phyloP scores from a whole-genome alignment of 2,113 vertebrate genomes.

The Tamias sibiricus region DNA sequence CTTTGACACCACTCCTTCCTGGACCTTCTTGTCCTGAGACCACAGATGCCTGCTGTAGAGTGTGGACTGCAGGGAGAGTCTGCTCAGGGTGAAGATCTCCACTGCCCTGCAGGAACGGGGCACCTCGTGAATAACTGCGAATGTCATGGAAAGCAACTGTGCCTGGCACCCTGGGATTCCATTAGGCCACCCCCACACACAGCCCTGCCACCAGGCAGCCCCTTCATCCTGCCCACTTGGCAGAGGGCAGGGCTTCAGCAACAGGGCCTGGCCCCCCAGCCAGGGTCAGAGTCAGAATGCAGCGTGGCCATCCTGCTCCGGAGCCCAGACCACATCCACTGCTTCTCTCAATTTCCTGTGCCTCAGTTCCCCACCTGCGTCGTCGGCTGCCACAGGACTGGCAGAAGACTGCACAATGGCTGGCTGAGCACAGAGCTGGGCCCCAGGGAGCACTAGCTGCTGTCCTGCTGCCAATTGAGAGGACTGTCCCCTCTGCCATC shows the following conservation, averaged over 20 bases:
- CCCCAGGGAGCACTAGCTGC: not conserved
- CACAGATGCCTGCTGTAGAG: too few relatives aligned
- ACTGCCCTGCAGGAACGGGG: too few relatives aligned
- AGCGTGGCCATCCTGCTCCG: rapidly evolving
- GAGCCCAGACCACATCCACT: rapidly evolving
- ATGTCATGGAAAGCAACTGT: too few relatives aligned
- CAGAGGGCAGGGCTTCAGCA: not conserved
- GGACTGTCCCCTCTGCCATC: not conserved
- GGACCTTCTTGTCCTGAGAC: not conserved
- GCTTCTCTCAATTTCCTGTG: not conserved
- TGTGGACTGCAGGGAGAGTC: too few relatives aligned
- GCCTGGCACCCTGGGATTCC: not conserved
- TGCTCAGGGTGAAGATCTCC: not conserved
- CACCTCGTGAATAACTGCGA: not conserved
- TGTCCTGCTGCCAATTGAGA: not conserved
- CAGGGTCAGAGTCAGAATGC: not conserved
- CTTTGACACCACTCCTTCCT: not conserved
- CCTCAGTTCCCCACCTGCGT: not conserved
- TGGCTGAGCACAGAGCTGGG: rapidly evolving
- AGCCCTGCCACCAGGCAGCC: not conserved
- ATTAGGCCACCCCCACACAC: not conserved
- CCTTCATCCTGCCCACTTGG: not conserved
- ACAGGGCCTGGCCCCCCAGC: not conserved
- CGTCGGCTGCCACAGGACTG: rapidly evolving
- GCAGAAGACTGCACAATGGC: rapidly evolving